phyloP scores from a whole-genome alignment of 1,140 invertebrate genomes.

The Neotoxoptera formosana region DNA sequence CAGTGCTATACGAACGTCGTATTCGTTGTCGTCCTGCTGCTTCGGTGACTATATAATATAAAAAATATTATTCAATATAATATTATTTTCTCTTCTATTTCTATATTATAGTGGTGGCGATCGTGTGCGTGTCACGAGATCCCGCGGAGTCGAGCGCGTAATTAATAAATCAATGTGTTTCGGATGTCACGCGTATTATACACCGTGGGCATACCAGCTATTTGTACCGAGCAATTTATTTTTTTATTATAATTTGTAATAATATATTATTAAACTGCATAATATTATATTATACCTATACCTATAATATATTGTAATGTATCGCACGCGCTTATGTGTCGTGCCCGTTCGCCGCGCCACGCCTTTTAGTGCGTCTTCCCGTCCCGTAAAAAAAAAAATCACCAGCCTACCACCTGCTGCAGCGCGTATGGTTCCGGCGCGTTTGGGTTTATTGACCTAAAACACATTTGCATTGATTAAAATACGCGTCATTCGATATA shows the following conservation, averaged over 20 bases:
- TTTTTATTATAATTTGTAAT: not conserved
- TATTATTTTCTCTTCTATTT: not conserved
- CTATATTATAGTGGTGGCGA: too few species aligned
- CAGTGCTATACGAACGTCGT: not conserved
- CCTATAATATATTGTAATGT: not conserved
- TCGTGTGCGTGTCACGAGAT: not conserved
- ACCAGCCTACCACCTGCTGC: not conserved
- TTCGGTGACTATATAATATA: not conserved
- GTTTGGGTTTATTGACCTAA: slow-evolving; percentile 9
- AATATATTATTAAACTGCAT: not conserved
- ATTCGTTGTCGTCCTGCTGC: not conserved
- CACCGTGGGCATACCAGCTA: too few species aligned
- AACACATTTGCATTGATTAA: not conserved
- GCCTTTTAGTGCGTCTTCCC: not conserved
- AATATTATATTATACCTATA: not conserved
- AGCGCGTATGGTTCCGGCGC: not conserved
- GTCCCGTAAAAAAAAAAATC: not conserved
- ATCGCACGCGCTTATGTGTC: not conserved
- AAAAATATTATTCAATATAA: not conserved
- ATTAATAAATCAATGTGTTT: slow-evolving; percentile 21
- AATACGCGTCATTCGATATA: not conserved
- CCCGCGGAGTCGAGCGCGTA: not conserved
- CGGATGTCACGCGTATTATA: not conserved
- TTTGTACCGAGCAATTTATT: not conserved
- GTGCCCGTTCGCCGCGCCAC: not conserved